These are phyloP conservation scores for Ptychochromis oligacanthus DNA, from an alignment of 2,113 vertebrate species.

Conservation along the genomic window DNA sequence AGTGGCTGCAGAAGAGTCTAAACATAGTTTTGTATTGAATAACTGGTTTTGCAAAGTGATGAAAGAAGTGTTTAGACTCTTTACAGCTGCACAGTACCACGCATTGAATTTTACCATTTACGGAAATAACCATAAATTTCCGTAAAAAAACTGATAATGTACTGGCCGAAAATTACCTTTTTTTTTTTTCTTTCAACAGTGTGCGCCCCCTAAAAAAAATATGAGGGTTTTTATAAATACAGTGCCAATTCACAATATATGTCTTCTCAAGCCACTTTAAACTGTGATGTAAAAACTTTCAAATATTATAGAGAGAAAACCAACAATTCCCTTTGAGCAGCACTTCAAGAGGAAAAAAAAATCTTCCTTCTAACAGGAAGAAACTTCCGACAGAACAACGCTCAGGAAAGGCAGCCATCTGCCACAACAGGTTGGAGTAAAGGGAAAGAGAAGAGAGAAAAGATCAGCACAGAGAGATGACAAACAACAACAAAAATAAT, in stretches of 20 bases:
- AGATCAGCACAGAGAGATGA: not conserved
- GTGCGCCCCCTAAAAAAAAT: too few species aligned
- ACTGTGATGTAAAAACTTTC: not conserved
- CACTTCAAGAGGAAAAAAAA: not conserved
- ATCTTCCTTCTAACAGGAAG: not conserved
- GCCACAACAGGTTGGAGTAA: not conserved
- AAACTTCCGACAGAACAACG: not conserved
- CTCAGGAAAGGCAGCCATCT: not conserved
- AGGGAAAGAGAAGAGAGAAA: not conserved
- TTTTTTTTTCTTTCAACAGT: too few species aligned
- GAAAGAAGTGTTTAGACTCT: too few species aligned
- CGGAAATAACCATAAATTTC: too few species aligned
- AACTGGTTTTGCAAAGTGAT: too few species aligned
- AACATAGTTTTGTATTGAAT: too few species aligned
- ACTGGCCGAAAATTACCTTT: too few species aligned
- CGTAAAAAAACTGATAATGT: too few species aligned
- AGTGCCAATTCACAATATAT: fast-evolving
- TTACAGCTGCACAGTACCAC: too few species aligned
- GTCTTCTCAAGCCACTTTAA: not conserved
- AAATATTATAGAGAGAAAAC: fast-evolving
- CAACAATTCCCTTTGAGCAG: too few species aligned
- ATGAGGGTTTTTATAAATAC: not conserved
- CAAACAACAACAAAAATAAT: not conserved
- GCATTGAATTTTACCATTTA: too few species aligned
- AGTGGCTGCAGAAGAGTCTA: too few species aligned